Base-by-base conservation (phyloP, 2,888 invertebrate species). In the Lamellibrachia columna region DNA sequence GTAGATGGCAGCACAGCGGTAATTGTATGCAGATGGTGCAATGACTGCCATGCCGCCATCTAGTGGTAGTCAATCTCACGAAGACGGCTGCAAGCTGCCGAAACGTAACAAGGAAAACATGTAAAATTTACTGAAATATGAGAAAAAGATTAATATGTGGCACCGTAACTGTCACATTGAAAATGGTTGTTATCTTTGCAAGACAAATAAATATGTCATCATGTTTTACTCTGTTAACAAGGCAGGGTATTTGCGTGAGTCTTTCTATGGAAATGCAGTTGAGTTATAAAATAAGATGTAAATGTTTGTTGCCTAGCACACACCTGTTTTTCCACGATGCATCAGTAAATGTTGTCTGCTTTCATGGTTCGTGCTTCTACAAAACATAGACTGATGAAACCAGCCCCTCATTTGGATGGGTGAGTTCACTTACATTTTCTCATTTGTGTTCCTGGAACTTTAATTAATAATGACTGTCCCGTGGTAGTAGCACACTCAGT, bases 361-460 rank as follows among this genome's bases (percentile, higher is more conserved):
- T 75, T 75, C 75, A 75, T 75, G 75, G 75, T n/a, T 75, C 75
- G 75, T 75, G 75, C 75, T 22, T 75, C 75, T 75, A 75, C 75
- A 75, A 75, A 75, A 75, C 91, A 4, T 90, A 91, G 91, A 91
- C 15, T 53, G 53, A 91, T 53, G 52, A 53, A 53, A 22, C n/a
- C 91, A 91, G 53, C 91, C 28, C 91, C 91, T 53, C 91, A 91
- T 53, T 91, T 91, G 91, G 53, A 91, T 91, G 91, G 91, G 91
- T 91, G 53, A 53, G 91, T 91, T 53, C 22, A 53, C 53, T n/a
- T 92, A 90, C 2, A 22, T 93, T 92, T 53, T 52, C 52, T 40
- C 52, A 91, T 53, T 55, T 92, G 11, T 22, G 52, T 40, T 40
- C 40, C 40, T 40, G 40, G 40, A 40, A 40, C 40, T 40, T 40